phyloP scores from a whole-genome alignment of 2,888 invertebrate species.

The Dicyrtomina minuta region DNA sequence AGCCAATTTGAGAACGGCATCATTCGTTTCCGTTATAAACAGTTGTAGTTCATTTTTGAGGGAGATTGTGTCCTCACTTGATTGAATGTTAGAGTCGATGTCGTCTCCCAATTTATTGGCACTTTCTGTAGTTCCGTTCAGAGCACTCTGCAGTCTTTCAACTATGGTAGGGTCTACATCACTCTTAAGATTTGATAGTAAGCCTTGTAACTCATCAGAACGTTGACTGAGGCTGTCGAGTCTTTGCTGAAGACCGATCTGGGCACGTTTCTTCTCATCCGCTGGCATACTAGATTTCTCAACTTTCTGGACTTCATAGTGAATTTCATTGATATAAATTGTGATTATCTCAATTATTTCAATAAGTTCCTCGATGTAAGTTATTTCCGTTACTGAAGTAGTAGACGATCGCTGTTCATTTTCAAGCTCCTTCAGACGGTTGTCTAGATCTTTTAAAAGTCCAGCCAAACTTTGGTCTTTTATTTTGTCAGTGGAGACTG shows the following conservation, averaged over 20 bases:
- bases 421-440: neutral
- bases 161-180: neutral
- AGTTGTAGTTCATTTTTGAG: constrained; percentile 1
- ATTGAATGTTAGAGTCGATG: constrained; percentile 55
- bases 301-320: constrained; percentile 68
- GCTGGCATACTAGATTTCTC: constrained; percentile 56
- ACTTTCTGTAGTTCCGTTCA: neutral
- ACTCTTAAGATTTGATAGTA: constrained; percentile 54
- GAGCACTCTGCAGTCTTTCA: neutral
- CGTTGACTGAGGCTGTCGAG: constrained; percentile 58
- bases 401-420: constrained; percentile 51
- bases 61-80: constrained; percentile 26
- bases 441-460: neutral
- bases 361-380: constrained; percentile 68
- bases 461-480: neutral
- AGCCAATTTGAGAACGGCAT: neutral
- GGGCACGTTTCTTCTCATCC: constrained; percentile 32
- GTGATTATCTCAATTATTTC: constrained; percentile 78
- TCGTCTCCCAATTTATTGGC: constrained; percentile 60
- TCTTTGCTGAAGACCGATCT: constrained; percentile 57
- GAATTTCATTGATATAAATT: constrained; percentile 81
- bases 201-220: constrained; percentile 64
- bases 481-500: neutral
- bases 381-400: constrained; percentile 66
- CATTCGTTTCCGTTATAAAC: neutral